Base-by-base conservation (phyloP, 2,888 invertebrate genomes). In the Idaea straminata region DNA sequence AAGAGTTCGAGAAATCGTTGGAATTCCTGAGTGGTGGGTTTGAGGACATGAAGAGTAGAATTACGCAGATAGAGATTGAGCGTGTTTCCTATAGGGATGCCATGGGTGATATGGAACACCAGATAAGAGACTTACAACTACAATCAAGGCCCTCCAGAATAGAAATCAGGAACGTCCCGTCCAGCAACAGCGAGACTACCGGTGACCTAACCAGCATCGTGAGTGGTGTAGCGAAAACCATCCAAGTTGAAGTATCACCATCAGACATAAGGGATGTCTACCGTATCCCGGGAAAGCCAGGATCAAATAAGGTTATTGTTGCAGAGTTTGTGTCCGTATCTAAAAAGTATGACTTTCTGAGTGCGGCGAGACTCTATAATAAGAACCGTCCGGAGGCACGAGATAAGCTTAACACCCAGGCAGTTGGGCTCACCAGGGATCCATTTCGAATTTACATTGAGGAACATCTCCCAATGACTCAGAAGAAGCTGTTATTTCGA, bases 401-500 rank as follows among this genome's bases (percentile, higher is more conserved):
- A 47, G 62, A 62, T 25, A 62, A 62, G 25, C 62, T 62, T 2
- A 62, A 62, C 38, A 62, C 62, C 5, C 16, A 5, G 5, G 38
- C 47, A 10, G 38, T 15, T 47, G 38, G 57, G 47, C 15, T 62
- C 15, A n/a, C 47, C 15, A 38, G 16, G 6, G 57, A 62, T 38
- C 15, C 15, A 15, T 15, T 15, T 6, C 3, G 15, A 4, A 62
- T 62, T 47, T 62, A 62, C 16, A 38, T 62, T 13, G 62, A 62
- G n/a, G 62, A 62, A 35, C 62, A 38, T 15, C n/a, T 62, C 36
- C 25, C 62, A 15, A n/a, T 16, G 10, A 13, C 57, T 10, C 57
- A 38, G 47, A 62, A 57, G 57, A 62, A 62, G 25, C 25, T 62
- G n/a, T 47, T 62, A 13, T 62, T 62, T 62, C 38, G 25, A 36